Conservation (phyloP, 2,797 vertebrate genomes). For the Cottoperca gobio region DNA sequence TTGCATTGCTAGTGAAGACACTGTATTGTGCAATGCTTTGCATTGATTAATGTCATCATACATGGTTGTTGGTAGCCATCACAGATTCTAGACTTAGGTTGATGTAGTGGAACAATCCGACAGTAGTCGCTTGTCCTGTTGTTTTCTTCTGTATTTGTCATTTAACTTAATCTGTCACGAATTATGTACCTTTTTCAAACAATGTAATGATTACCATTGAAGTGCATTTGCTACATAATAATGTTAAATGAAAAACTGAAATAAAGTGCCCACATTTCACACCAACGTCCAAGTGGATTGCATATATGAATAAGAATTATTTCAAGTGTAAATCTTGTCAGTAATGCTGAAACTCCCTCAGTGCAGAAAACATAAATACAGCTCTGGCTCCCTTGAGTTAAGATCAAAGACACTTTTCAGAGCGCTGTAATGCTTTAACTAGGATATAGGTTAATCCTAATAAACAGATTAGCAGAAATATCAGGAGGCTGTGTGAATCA, state of each 20-base stretch:
- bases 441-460: constrained; percentile 50
- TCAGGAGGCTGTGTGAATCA: constrained; percentile 17
- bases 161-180: constrained; percentile 65
- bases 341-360: constrained; percentile 16
- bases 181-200: constrained; percentile 75
- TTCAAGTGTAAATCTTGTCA: constrained; percentile 21
- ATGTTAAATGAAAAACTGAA: constrained; percentile 71
- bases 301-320: constrained; percentile 3
- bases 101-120: constrained; percentile 73
- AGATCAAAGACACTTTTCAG: constrained; percentile 30
- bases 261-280: constrained; percentile 83
- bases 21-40: constrained; percentile 75
- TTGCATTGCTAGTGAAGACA: constrained; percentile 75
- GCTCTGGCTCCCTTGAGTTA: constrained; percentile 11
- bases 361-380: constrained; percentile 30
- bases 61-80: constrained; percentile 50
- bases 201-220: constrained; percentile 71
- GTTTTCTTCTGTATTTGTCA: constrained; percentile 70
- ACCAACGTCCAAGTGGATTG: constrained; percentile 34
- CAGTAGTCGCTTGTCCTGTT: constrained; percentile 73
- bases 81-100: constrained; percentile 64
- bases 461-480: constrained; percentile 44
- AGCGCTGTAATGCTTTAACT: constrained; percentile 1
- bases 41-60: constrained; percentile 61
- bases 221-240: constrained; percentile 82